Evolutionary conservation across 2,888 invertebrate species (phyloP).

Genomic region (Drosophila rellima): DNA sequence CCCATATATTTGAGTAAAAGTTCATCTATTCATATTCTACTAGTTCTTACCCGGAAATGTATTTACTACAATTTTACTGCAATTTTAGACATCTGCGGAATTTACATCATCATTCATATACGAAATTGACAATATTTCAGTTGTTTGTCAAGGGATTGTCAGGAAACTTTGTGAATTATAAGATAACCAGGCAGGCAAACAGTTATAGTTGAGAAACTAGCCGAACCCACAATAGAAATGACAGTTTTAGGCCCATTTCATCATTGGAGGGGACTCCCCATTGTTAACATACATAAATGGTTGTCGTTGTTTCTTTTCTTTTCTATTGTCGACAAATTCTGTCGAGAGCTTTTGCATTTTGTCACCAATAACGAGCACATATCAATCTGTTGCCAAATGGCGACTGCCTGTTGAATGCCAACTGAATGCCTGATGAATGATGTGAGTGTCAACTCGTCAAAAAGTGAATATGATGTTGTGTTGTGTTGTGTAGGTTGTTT

Average conservation of each 20-base stretch:
- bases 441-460: conserved; percentile 43
- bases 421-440: conserved; percentile 28
- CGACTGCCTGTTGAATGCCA: conserved; percentile 23
- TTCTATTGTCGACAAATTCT: conserved; percentile 40
- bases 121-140: background rate
- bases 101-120: background rate
- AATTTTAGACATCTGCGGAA: background rate
- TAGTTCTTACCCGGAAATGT: background rate
- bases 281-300: conserved; percentile 38
- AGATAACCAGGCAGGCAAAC: background rate
- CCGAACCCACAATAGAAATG: background rate
- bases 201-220: conserved; percentile 8
- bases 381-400: conserved; percentile 28
- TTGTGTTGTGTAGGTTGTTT: conserved; percentile 33
- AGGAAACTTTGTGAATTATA: conserved; percentile 7
- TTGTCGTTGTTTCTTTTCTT: conserved; percentile 27
- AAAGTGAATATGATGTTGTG: conserved; percentile 13
- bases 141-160: background rate
- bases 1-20: background rate
- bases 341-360: conserved; percentile 44
- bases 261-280: background rate
- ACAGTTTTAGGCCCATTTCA: conserved; percentile 6
- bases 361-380: conserved; percentile 26
- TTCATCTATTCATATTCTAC: background rate
- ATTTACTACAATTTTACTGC: background rate